Conservation (phyloP, 53 echinoderm and acorn worm genomes). For the Henricia sp. region DNA sequence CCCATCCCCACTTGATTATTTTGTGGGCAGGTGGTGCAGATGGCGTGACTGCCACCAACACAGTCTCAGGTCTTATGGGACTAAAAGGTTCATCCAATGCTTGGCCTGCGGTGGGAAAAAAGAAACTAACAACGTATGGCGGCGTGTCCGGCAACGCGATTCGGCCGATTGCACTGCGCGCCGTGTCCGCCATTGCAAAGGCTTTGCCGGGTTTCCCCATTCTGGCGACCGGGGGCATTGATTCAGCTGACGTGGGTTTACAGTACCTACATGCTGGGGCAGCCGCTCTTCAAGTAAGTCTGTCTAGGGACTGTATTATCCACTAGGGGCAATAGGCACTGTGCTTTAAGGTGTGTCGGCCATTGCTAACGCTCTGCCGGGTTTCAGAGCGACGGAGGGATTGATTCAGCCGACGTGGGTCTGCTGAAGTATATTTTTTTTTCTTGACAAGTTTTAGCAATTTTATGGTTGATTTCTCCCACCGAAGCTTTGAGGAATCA, state of each 20-base stretch:
- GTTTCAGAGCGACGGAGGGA: slow-evolving; percentile 89
- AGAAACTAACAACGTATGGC: slow-evolving; percentile 88
- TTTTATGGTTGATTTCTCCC: too few relatives aligned
- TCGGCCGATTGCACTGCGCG: slow-evolving; percentile 93
- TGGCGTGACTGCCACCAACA: slow-evolving; percentile 98
- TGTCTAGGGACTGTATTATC: too few relatives aligned
- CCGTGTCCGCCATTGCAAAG: slow-evolving; percentile 96
- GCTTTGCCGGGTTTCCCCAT: slow-evolving; percentile 95
- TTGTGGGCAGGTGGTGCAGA: slow-evolving; percentile 83
- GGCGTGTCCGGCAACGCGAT: slow-evolving; percentile 98
- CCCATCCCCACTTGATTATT: too few relatives aligned
- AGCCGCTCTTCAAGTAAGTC: slow-evolving; percentile 81
- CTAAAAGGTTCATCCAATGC: slow-evolving; percentile 77
- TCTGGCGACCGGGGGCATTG: slow-evolving; percentile 93
- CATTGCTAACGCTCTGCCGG: slow-evolving; percentile 90
- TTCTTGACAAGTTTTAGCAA: too few relatives aligned
- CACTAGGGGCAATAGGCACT: too few relatives aligned
- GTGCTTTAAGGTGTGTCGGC: slow-evolving; percentile 93
- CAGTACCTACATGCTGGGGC: slow-evolving; percentile 97
- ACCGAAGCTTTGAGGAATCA: too few relatives aligned
- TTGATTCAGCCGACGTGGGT: slow-evolving; percentile 92
- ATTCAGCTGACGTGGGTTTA: slow-evolving; percentile 89
- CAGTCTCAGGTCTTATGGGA: slow-evolving; percentile 97
- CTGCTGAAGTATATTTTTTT: too few relatives aligned
- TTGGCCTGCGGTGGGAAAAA: slow-evolving; percentile 92